Evolutionary conservation across 2,797 vertebrate species (phyloP).

Genomic region (Delichon dasypus): DNA sequence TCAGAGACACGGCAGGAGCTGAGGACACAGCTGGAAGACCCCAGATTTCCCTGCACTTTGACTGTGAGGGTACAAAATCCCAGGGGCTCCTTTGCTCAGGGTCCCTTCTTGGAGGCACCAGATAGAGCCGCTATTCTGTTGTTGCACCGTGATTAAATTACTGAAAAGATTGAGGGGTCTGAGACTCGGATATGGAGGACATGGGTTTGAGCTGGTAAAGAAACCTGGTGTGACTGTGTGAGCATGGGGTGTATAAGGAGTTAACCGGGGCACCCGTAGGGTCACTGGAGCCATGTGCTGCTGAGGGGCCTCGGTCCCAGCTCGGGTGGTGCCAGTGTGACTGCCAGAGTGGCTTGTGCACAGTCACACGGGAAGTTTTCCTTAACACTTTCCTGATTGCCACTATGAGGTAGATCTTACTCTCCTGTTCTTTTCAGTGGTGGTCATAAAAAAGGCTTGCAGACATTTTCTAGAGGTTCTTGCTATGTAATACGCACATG

Average conservation of each 20-base stretch:
- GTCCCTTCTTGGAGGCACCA: too few species aligned
- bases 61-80: not conserved
- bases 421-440: not conserved
- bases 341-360: not conserved
- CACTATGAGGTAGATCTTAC: not conserved
- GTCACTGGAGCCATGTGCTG: not conserved
- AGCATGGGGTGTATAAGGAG: not conserved
- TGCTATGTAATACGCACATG: not conserved
- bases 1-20: not conserved
- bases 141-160: not conserved
- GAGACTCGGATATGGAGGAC: not conserved
- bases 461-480: not conserved
- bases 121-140: not conserved
- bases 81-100: not conserved
- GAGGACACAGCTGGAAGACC: not conserved
- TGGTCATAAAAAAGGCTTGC: not conserved
- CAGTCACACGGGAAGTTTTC: not conserved
- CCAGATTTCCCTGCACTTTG: not conserved
- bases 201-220: not conserved
- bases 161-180: not conserved
- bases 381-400: not conserved
- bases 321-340: not conserved
- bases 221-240: not conserved
- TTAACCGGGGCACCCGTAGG: rapidly evolving
- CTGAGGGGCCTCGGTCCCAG: not conserved